These are phyloP conservation scores for Saguinus midas DNA, from an alignment of 2,113 vertebrate species.

Conservation along the genomic window DNA sequence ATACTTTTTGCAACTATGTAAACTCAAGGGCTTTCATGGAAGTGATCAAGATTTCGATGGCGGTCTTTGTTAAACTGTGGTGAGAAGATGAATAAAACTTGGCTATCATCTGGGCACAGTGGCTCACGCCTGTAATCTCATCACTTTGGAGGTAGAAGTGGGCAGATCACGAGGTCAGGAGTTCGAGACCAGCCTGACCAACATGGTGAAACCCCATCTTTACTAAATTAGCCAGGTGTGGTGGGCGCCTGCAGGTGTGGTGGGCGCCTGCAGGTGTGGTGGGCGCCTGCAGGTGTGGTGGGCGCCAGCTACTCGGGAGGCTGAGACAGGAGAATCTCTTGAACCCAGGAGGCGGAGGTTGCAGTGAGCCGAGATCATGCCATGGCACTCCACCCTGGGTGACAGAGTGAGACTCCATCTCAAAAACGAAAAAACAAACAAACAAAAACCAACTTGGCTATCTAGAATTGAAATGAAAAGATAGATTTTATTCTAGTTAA, in stretches of 20 bases:
- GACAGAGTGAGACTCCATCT: background rate
- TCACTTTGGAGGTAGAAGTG: too few species aligned
- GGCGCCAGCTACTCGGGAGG: background rate
- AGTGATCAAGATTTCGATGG: background rate
- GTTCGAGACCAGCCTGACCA: too few species aligned
- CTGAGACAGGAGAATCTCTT: background rate
- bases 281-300: background rate
- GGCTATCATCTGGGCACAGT: background rate
- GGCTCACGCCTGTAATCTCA: too few species aligned
- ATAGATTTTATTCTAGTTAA: background rate
- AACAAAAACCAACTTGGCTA: background rate
- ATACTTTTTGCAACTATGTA: background rate
- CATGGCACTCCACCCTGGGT: background rate
- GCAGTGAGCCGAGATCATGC: background rate
- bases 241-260: background rate
- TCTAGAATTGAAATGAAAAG: background rate
- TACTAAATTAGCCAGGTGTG: background rate
- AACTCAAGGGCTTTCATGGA: background rate
- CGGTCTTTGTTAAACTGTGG: background rate
- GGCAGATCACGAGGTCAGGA: too few species aligned
- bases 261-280: background rate
- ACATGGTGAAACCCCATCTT: background rate
- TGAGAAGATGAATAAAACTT: background rate
- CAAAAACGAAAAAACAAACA: background rate
- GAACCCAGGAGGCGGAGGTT: background rate